phyloP scores from a whole-genome alignment of 2,797 vertebrate genomes.

The Xiphorhynchus erythropygius region DNA sequence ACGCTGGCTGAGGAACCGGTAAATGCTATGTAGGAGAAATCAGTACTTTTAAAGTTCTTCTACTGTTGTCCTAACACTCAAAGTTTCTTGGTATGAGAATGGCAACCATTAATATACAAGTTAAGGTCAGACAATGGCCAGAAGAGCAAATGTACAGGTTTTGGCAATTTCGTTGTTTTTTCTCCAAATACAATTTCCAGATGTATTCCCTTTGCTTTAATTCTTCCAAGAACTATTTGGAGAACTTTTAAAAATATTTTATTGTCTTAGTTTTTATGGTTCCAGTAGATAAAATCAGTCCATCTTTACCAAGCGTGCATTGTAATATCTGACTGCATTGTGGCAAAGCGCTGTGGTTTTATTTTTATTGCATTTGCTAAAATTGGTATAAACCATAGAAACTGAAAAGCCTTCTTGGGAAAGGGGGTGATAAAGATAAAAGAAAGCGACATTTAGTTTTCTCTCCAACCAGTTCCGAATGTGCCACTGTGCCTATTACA shows the following conservation, averaged over 20 bases:
- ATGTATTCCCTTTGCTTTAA: conserved; percentile 67
- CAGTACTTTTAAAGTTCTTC: background rate
- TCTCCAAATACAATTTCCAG: conserved; percentile 58
- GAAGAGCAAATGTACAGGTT: conserved; percentile 43
- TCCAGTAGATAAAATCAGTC: conserved; percentile 63
- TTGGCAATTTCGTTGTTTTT: conserved; percentile 42
- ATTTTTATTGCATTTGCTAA: conserved; percentile 71
- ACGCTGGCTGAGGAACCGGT: background rate
- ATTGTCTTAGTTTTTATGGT: conserved; percentile 58
- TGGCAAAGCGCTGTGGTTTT: conserved; percentile 49
- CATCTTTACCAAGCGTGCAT: conserved; percentile 38
- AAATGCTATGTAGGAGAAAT: background rate
- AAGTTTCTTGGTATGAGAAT: background rate
- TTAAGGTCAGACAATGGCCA: conserved; percentile 24
- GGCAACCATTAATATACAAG: background rate
- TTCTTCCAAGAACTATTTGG: conserved; percentile 65
- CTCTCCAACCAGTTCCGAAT: conserved; percentile 75
- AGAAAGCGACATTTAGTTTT: conserved; percentile 72
- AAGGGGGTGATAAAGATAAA: conserved; percentile 75
- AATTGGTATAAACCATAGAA: conserved; percentile 73
- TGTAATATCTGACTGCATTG: conserved; percentile 43
- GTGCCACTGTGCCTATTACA: conserved; percentile 73
- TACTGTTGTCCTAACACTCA: background rate
- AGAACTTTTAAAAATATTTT: conserved; percentile 64
- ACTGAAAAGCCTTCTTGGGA: conserved; percentile 70